Conservation (phyloP, 2,113 vertebrate species). For the Noctilio leporinus region DNA sequence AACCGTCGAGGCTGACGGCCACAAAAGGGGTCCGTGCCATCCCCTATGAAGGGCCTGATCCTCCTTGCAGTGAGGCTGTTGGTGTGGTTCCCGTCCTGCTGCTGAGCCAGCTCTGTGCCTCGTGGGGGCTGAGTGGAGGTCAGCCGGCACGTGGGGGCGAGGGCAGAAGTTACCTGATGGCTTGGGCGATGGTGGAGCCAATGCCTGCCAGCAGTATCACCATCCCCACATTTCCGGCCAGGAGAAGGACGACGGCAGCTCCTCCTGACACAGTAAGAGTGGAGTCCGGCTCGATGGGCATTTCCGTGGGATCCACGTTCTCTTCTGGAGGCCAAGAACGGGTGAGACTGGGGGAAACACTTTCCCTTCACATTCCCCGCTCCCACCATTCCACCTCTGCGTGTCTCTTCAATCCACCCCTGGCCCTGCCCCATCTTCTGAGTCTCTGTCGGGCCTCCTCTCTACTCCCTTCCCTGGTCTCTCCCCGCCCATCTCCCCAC, state of each 20-base stretch:
- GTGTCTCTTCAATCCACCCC: background rate
- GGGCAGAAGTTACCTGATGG: background rate
- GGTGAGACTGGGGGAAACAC: background rate
- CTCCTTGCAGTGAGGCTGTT: background rate
- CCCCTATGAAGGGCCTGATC: too few relatives aligned
- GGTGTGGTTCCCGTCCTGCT: background rate
- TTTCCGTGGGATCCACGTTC: background rate
- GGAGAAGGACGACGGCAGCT: fast-evolving
- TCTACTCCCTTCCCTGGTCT: too few relatives aligned
- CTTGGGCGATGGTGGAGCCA: background rate
- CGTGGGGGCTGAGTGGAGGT: too few relatives aligned
- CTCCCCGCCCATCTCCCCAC: too few relatives aligned
- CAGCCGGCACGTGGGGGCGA: fast-evolving
- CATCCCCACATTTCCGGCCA: fast-evolving
- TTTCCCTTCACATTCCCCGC: background rate
- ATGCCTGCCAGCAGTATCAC: fast-evolving
- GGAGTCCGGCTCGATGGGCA: background rate
- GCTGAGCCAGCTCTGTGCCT: background rate
- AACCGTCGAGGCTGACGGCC: background rate
- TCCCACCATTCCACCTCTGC: background rate
- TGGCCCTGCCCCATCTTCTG: background rate
- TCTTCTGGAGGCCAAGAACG: background rate
- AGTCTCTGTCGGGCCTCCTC: background rate
- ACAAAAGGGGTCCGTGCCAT: fast-evolving
- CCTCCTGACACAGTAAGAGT: background rate